Conservation (phyloP, 2,113 vertebrate species). For the Cyrtonyx montezumae region DNA sequence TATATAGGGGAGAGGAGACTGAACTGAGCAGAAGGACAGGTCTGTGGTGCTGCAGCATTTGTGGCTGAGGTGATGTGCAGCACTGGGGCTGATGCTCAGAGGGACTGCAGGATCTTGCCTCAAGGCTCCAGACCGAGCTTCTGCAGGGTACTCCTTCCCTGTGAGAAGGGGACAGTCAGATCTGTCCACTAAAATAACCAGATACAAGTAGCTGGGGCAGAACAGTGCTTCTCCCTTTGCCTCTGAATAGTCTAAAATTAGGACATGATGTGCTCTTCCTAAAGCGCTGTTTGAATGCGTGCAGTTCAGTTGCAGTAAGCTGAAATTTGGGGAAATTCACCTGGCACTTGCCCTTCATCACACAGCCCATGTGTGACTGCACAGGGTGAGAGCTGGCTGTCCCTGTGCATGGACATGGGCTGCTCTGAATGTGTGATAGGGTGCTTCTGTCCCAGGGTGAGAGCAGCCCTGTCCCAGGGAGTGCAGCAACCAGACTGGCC, state of each 20-base stretch:
- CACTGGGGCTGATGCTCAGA: fast-evolving
- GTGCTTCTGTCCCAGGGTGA: background rate
- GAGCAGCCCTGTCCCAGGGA: background rate
- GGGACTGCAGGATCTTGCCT: background rate
- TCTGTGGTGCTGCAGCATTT: background rate
- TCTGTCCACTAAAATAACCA: background rate
- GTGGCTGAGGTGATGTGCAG: background rate
- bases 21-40: fast-evolving
- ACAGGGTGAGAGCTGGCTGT: fast-evolving
- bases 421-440: too few relatives aligned
- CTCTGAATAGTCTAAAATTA: background rate
- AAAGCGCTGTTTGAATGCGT: background rate
- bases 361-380: fast-evolving
- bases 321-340: background rate
- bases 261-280: background rate
- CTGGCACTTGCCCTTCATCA: background rate
- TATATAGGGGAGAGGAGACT: background rate
- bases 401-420: background rate
- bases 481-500: background rate
- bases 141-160: fast-evolving
- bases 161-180: fast-evolving
- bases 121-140: too few relatives aligned
- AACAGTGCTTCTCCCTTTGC: background rate
- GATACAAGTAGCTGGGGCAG: background rate
- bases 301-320: background rate